These are phyloP conservation scores for Ichneumoninae sp. DNA, from an alignment of 2,888 invertebrate genomes.

Conservation along the genomic window DNA sequence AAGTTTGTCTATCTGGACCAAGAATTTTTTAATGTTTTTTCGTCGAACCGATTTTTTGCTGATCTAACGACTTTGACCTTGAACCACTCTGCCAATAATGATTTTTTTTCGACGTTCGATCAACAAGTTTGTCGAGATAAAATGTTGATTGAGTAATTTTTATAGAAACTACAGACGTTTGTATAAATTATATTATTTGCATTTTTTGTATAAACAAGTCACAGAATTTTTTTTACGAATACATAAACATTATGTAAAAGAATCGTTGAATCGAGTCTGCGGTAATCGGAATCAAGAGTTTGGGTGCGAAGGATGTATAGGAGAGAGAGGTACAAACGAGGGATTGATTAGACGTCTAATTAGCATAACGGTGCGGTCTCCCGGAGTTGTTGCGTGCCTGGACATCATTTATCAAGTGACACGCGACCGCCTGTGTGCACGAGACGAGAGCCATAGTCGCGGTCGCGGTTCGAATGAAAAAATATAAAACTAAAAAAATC, in stretches of 20 bases:
- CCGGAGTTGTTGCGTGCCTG: conserved; percentile 71
- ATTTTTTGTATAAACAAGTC: too few relatives aligned
- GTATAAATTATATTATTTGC: too few relatives aligned
- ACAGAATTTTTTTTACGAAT: not conserved
- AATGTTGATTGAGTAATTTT: not conserved
- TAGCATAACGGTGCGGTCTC: conserved; percentile 74
- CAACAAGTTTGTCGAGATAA: not conserved
- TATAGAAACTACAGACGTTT: not conserved
- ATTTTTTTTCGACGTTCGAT: not conserved
- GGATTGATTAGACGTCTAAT: conserved; percentile 77
- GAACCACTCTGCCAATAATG: not conserved
- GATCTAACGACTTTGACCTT: not conserved
- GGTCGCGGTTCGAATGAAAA: conserved; percentile 52
- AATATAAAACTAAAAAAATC: conserved; percentile 46
- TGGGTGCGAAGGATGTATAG: not conserved
- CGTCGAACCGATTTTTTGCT: not conserved
- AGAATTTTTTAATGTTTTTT: too few relatives aligned
- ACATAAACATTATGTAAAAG: not conserved
- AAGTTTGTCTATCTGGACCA: not conserved
- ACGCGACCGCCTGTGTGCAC: conserved; percentile 66
- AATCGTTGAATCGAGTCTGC: not conserved
- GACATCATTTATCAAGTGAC: conserved; percentile 75
- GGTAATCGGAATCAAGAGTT: conserved; percentile 5
- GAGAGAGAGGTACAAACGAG: conserved; percentile 66
- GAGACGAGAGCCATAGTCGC: conserved; percentile 55